Evolutionary conservation across 2,113 vertebrate species (phyloP), one percentile per base, ranked within the genome.

Genomic region (Mirounga angustirostris): DNA sequence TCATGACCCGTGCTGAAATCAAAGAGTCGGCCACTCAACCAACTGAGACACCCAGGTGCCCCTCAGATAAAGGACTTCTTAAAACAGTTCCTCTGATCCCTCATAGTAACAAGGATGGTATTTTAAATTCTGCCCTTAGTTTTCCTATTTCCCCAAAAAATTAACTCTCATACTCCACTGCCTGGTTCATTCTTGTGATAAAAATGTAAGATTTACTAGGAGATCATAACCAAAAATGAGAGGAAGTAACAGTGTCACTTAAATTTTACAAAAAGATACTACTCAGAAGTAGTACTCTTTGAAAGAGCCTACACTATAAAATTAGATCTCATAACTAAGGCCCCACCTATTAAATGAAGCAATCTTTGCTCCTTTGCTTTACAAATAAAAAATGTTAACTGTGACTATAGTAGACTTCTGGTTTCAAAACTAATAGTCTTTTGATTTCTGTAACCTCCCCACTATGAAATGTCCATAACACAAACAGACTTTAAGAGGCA

Each of bases 281-380:
- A 63, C 33, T 86, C 22, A 88, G 46, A 91, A 61, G 33, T n/a
- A 81, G 54, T 81, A 58, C 21, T 94, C 19, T 87, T 26, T 80
- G 3, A 86, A 96, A 85, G 65, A 91, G 26, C 24, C 30, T 80
- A 7, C 14, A 87, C 13, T 33, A 33, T 92, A 95, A 90, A 78
- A 87, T 95, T 36, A 86, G 30, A 90, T 69, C 63, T 95, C 79
- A 88, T 87, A 89, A 89, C 19, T 13, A 96, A 93, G 61, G 46
- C 21, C 71, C 30, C 63, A 30, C 16, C 15, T 85, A 88, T 59
- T 85, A 91, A 96, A 89, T 54, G 56, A 96, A 95, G 13, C 11
- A 67, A 65, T 50, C 74, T 90, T 28, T 88, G 28, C 28, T 46
- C 58, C 40, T 90, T n/a, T 56, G 13, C 59, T 54, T 78, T 79